Percentiles rank a stretch among this genome's conserved stretches.
Evolutionary conservation across 2,888 invertebrate species (phyloP).

Genomic region (Lithophane semibrunnea): DNA sequence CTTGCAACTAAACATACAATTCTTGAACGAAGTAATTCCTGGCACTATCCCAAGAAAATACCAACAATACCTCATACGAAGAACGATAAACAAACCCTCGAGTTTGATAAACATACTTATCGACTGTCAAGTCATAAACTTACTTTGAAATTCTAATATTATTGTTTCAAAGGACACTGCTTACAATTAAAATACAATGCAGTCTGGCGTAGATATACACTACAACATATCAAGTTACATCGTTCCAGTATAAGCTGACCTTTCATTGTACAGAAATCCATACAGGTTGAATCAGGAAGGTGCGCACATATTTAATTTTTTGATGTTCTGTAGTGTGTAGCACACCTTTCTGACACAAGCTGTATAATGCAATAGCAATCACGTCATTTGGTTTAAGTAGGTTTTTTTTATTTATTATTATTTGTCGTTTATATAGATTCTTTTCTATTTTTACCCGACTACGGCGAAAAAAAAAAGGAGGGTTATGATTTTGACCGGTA

Average conservation of each 20-base stretch:
- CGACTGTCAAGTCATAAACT: constrained; percentile 12
- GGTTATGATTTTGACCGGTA: too few relatives aligned
- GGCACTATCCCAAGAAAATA: not conserved
- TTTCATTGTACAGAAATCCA: not conserved
- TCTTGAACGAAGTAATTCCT: not conserved
- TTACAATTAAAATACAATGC: constrained; percentile 62
- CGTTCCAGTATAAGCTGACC: not conserved
- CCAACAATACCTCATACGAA: constrained; percentile 2
- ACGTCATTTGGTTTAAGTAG: too few relatives aligned
- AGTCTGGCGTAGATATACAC: not conserved
- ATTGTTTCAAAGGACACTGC: constrained; percentile 42
- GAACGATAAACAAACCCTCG: constrained; percentile 27
- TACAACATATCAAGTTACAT: not conserved
- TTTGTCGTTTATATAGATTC: too few relatives aligned
- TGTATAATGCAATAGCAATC: not conserved
- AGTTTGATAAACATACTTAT: constrained; percentile 32
- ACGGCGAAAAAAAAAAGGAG: too few relatives aligned
- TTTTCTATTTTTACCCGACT: too few relatives aligned
- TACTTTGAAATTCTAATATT: constrained; percentile 50
- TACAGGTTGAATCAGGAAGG: too few relatives aligned
- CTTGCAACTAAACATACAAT: not conserved
- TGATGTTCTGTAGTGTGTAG: not conserved
- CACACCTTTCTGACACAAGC: not conserved
- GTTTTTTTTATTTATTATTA: too few relatives aligned
- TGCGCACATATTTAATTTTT: too few relatives aligned